Base-by-base conservation (phyloP, 2,888 invertebrate species). In the Eudemis profundana region DNA sequence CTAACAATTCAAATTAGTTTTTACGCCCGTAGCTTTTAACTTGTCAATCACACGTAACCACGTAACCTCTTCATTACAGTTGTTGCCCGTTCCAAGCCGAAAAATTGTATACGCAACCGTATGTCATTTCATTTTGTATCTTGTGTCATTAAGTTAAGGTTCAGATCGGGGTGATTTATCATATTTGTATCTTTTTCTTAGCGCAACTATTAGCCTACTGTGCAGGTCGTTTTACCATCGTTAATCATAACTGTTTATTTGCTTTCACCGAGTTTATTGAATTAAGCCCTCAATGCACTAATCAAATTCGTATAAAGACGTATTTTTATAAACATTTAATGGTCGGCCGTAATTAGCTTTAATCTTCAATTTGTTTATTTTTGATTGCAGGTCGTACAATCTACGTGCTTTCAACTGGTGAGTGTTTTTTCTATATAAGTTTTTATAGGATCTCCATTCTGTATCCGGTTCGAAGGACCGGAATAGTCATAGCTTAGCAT, bases 351-450 rank as follows among this genome's bases (percentile, higher is more conserved):
- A 42, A 46, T 56, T 67, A 51, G 50, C 63, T 67, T 60, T 42
- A 36, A 62, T 57, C 63, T 62, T 49, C 47, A 19, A 40, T 46
- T 59, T 72, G 69, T 76, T 74, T 71, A 66, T 73, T 74, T 76
- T 74, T 69, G 66, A 71, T 73, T 69, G 27, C 76, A 76, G 77
- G 70, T 71, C 65, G 68, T 67, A 64, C 54, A 64, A 51, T 54
- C 59, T 53, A 40, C 40, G 49, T 61, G 49, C 42, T 60, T 40
- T 53, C 19, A 57, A 50, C 68, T 46, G 68, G 51, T 61, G 62
- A 67, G 21, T 42, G 40, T 44, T 53, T 47, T 53, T 53, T 17
- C 42, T 27, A 3, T 23, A 19, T 46, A 27, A n/a, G 23, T 17
- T 38, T 21, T 12, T 27, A 33, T 15, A 14, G 4, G 12, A 33